A percentile compares a stretch with the other conserved stretches of the same genome.
These are phyloP conservation scores for Epistrophe eligans DNA, from an alignment of 2,888 invertebrate species.

Conservation along the genomic window DNA sequence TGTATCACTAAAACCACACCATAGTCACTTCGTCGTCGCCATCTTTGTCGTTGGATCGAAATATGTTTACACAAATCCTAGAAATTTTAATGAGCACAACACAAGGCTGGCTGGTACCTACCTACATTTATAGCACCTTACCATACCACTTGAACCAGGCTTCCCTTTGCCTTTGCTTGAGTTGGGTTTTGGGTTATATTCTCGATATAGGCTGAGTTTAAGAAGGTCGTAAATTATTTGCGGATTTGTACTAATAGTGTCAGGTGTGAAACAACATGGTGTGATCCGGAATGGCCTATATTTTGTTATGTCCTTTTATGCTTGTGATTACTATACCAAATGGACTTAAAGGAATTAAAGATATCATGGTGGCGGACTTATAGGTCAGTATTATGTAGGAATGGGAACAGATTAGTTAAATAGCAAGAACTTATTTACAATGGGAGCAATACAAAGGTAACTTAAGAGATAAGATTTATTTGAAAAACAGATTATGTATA, in stretches of 20 bases:
- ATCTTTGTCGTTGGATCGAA: constrained; percentile 51
- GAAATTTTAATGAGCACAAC: constrained; percentile 62
- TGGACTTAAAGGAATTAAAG: background rate
- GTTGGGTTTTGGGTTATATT: background rate
- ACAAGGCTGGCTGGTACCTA: constrained; percentile 5
- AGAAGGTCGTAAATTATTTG: constrained; percentile 63
- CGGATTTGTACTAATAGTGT: constrained; percentile 60
- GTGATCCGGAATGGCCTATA: constrained; percentile 33
- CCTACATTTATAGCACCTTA: too few relatives aligned
- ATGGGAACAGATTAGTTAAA: background rate
- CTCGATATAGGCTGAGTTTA: constrained; percentile 17
- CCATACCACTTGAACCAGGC: constrained; percentile 1
- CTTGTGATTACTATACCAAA: constrained; percentile 25
- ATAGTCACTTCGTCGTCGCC: constrained; percentile 9
- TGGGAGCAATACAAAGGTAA: background rate
- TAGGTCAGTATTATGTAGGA: background rate
- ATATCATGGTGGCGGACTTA: background rate
- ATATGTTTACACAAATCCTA: constrained; percentile 70
- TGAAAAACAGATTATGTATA: too few relatives aligned
- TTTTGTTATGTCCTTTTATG: constrained; percentile 12
- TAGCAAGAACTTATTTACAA: background rate
- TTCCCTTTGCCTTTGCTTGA: background rate
- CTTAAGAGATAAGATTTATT: too few relatives aligned
- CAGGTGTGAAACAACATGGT: constrained; percentile 54
- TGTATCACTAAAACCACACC: constrained; percentile 34